Conservation (phyloP, 2,888 invertebrate genomes). For the Hipparchia sbordonii region DNA sequence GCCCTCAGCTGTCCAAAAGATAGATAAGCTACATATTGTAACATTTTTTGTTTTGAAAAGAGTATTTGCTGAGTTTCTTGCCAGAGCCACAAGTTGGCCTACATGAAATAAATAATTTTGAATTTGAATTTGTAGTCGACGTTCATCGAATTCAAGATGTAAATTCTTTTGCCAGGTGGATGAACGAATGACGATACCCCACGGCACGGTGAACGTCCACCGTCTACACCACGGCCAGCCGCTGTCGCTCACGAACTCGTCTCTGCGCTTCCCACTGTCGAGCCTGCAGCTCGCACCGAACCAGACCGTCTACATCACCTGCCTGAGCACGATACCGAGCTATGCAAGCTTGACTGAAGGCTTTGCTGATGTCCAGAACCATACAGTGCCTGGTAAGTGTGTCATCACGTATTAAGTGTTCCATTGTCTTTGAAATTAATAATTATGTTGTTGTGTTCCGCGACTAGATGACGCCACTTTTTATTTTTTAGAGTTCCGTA, state of each 20-base stretch:
- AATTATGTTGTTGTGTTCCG: no score
- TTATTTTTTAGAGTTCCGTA: no score
- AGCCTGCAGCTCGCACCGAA: conserved; percentile 87
- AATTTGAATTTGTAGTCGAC: no score
- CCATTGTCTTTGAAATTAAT: not conserved
- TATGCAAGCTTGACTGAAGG: conserved; percentile 86
- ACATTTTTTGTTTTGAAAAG: no score
- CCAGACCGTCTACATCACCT: conserved; percentile 88
- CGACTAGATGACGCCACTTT: no score
- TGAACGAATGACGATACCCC: conserved; percentile 68
- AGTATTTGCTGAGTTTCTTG: no score
- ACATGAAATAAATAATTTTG: no score
- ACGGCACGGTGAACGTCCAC: conserved; percentile 66
- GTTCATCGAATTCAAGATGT: no score
- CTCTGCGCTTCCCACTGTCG: conserved; percentile 86
- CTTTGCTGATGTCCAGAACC: conserved; percentile 88
- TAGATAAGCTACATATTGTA: no score
- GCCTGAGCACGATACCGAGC: conserved; percentile 90
- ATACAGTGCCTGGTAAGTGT: conserved; percentile 86
- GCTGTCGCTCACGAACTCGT: conserved; percentile 66
- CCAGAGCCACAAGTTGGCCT: no score
- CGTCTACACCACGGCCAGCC: conserved; percentile 74
- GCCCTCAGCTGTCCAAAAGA: no score
- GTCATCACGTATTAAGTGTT: not conserved
- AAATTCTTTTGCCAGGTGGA: conserved; percentile 60